Evolutionary conservation across 2,113 vertebrate genomes (phyloP), one percentile per base, ranked within the genome.

Genomic region (Egretta garzetta): DNA sequence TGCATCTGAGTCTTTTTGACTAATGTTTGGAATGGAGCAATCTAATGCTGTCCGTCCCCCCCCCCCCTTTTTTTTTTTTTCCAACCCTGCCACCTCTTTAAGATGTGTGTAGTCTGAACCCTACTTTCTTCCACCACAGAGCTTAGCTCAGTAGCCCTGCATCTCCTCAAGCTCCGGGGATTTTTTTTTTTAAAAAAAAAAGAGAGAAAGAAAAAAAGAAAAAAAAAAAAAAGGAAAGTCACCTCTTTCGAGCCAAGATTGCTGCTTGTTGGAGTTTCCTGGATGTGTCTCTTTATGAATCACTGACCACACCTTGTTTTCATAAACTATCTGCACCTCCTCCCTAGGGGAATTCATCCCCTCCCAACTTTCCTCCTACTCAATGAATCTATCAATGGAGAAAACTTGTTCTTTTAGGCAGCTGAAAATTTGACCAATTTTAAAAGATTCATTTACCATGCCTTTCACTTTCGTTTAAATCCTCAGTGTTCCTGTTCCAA

Each of bases 391-490:
- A 96, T 98, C 98, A 98, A 93, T 98, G 95, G 93, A 88, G 87
- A 94, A 96, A 96, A 96, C 89, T 92, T 95, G 86, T 98, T 98
- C 97, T 98, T 97, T 98, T 94, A 97, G 96, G 97, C 95, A 89
- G 92, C 94, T 98, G 96, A 97, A 98, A 97, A 98, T 98, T 94
- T 96, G 95, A 93, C 93, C 85, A 94, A 43, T 97, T 97, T 98
- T 97, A 96, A 97, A 96, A 96, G 95, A 96, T 97, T 97, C 70
- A 58, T 97, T 98, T 98, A 93, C 96, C 87, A 95, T 97, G 97
- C 95, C 96, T 98, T 98, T 98, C 98, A 97, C 97, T 98, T 97
- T 95, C 73, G 10, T 96, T 98, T 97, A 98, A 98, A 96, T 96
- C 94, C 95, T 98, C 71, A 19, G 88, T 91, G 96, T 96, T 98